Base-by-base conservation (phyloP, 1,140 invertebrate genomes). In the Octopus bimaculoides region DNA sequence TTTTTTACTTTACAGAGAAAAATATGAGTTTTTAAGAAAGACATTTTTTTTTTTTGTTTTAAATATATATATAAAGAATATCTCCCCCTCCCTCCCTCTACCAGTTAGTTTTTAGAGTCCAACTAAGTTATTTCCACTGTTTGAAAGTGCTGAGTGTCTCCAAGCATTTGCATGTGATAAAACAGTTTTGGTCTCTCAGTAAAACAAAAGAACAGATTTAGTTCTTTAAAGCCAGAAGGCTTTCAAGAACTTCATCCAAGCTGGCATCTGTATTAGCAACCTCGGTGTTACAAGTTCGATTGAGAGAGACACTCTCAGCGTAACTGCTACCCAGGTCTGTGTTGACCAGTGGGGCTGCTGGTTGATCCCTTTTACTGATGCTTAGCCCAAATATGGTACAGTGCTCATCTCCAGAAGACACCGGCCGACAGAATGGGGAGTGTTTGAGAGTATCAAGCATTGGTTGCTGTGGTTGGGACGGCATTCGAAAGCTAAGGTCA, bases 181-280 rank as follows among this genome's bases (percentile, higher is more conserved):
- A 41, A 41, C 26, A 41, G 26, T 41, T 41, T 41, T 41, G 26
- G 26, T 41, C 26, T 41, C 26, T 41, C 26, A 41, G 26, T 41
- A 41, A 41, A 41, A 41, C 26, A 41, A 41, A 41, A 41, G 26
- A 41, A 41, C 3, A 41, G 26, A 61, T 75, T 41, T 75, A 75
- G 41, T 75, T 75, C 17, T 8, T 52, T 17, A 75, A 75, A 75
- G 74, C 74, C 52, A 75, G 41, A 4, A 75, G 74, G 5, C 74
- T 53, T 75, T 75, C 74, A n/a, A 75, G 52, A 52, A 75, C 74
- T 53, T 75, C 74, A 14, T 75, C 74, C 74, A 75, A 75, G 52
- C 74, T 75, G 8, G 74, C 74, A 12, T 75, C 74, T 52, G 17
- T 75, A 7, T 6, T 53, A 75, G 74, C 26, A 52, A 75, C 12